These are phyloP conservation scores for Corydoras maculifer DNA, from an alignment of 2,113 vertebrate species.

Conservation along the genomic window DNA sequence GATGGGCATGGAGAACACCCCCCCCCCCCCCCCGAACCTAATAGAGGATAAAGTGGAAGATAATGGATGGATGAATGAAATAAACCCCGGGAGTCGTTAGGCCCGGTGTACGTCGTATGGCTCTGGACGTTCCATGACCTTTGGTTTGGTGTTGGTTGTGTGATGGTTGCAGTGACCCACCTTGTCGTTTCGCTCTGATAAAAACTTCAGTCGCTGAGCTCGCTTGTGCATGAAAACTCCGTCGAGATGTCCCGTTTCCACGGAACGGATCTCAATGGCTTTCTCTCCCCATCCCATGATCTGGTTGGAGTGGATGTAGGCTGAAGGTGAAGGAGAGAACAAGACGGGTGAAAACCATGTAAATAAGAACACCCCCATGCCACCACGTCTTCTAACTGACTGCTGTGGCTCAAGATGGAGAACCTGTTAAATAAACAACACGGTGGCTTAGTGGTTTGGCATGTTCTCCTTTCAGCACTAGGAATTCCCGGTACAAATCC, in stretches of 20 bases:
- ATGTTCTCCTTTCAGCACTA: no score
- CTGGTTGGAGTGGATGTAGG: conserved; percentile 99
- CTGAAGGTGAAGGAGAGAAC: conserved; percentile 62
- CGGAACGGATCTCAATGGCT: conserved; percentile 98
- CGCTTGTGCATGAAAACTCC: conserved; percentile 99
- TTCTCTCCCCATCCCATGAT: conserved; percentile 99
- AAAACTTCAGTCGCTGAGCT: conserved; percentile 99
- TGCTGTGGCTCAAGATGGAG: conserved; percentile 36
- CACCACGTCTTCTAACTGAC: conserved; percentile 14
- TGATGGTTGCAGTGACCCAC: conserved; percentile 53
- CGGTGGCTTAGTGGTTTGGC: no score
- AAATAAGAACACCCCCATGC: conserved; percentile 25
- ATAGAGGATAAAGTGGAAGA: no score
- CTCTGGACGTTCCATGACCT: background rate
- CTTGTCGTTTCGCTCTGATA: conserved; percentile 99
- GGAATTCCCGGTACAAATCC: no score
- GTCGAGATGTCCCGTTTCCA: conserved; percentile 99
- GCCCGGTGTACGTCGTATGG: no score
- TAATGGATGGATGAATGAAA: no score
- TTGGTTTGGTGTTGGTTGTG: background rate
- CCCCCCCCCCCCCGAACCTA: no score
- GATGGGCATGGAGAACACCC: no score
- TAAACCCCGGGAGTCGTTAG: no score
- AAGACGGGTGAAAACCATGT: conserved; percentile 41
- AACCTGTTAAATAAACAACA: conserved; percentile 42